Percentiles rank a stretch among this genome's conserved stretches.
Evolutionary conservation across 1,140 invertebrate genomes (phyloP).

Genomic region (Atta colombica): DNA sequence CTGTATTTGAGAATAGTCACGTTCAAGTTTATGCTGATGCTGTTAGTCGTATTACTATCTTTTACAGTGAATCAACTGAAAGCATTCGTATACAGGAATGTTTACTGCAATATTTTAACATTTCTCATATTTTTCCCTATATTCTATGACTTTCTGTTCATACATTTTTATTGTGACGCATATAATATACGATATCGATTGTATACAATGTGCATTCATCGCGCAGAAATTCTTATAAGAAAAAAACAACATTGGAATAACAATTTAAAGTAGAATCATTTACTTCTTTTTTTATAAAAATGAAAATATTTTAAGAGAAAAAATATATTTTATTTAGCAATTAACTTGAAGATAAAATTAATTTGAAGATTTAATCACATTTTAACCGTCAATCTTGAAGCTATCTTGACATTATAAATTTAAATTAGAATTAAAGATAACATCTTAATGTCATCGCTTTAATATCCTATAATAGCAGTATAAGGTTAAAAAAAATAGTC

Average conservation of each 20-base stretch:
- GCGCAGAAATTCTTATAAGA: neutral
- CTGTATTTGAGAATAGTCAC: conserved; percentile 63
- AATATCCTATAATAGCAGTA: neutral
- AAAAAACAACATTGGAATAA: neutral
- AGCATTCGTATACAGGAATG: conserved; percentile 57
- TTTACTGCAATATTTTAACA: conserved; percentile 41
- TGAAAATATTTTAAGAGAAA: too few relatives aligned
- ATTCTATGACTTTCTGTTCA: neutral
- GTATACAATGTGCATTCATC: neutral
- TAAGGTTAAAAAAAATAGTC: neutral
- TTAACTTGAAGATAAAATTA: too few relatives aligned
- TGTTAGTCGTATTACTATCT: conserved; percentile 30
- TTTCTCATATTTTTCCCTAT: neutral
- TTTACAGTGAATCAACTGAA: conserved; percentile 55
- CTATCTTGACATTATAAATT: neutral
- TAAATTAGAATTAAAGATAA: neutral
- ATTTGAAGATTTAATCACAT: too few relatives aligned
- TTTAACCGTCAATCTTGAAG: too few relatives aligned
- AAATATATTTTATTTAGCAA: too few relatives aligned
- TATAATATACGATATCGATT: neutral
- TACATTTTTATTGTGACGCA: neutral
- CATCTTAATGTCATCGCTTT: too few relatives aligned
- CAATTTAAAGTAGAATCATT: neutral
- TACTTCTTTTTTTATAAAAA: too few relatives aligned
- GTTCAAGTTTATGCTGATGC: conserved; percentile 54